Evolutionary conservation across 2,888 invertebrate species (phyloP).

Genomic region (Carpatolechia fugitivella): DNA sequence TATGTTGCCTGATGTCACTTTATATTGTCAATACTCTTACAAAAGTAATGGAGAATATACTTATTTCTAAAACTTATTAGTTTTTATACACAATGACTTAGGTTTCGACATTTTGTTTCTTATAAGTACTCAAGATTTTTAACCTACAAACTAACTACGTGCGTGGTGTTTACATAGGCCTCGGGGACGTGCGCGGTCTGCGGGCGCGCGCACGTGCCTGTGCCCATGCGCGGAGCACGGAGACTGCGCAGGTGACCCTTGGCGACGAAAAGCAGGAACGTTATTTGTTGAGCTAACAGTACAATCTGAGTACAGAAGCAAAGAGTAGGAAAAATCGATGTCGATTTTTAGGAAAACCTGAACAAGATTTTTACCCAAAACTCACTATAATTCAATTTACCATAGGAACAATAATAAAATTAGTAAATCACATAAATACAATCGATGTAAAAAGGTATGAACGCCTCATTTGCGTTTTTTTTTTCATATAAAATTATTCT

Average conservation of each 20-base stretch:
- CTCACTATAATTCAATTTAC: slow-evolving; percentile 63
- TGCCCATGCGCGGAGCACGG: slow-evolving; percentile 24
- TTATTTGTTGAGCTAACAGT: slow-evolving; percentile 50
- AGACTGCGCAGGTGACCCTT: slow-evolving; percentile 40
- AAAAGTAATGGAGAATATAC: slow-evolving; percentile 74
- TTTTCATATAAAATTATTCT: slow-evolving; percentile 56
- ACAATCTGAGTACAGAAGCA: slow-evolving; percentile 53
- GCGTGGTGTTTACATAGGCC: slow-evolving; percentile 55
- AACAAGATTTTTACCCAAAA: slow-evolving; percentile 64
- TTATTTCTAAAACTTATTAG: slow-evolving; percentile 73
- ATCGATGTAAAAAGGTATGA: slow-evolving; percentile 66
- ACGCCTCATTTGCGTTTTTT: slow-evolving; percentile 63
- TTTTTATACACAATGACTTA: slow-evolving; percentile 79
- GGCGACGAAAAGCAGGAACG: slow-evolving; percentile 45
- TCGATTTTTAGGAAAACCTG: slow-evolving; percentile 76
- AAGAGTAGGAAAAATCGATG: slow-evolving; percentile 62
- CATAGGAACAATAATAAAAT: slow-evolving; percentile 71
- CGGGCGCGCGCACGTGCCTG: slow-evolving; percentile 24
- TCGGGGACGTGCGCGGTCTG: slow-evolving; percentile 38
- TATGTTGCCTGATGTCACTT: slow-evolving; percentile 67
- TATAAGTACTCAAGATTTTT: slow-evolving; percentile 74
- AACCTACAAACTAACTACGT: slow-evolving; percentile 72
- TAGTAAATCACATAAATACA: slow-evolving; percentile 74
- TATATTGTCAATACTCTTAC: slow-evolving; percentile 73
- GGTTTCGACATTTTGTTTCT: slow-evolving; percentile 78